Percentiles rank a stretch among this genome's conserved stretches.
These are phyloP conservation scores for Aythya baeri DNA, from an alignment of 2,113 vertebrate species.

Conservation along the genomic window DNA sequence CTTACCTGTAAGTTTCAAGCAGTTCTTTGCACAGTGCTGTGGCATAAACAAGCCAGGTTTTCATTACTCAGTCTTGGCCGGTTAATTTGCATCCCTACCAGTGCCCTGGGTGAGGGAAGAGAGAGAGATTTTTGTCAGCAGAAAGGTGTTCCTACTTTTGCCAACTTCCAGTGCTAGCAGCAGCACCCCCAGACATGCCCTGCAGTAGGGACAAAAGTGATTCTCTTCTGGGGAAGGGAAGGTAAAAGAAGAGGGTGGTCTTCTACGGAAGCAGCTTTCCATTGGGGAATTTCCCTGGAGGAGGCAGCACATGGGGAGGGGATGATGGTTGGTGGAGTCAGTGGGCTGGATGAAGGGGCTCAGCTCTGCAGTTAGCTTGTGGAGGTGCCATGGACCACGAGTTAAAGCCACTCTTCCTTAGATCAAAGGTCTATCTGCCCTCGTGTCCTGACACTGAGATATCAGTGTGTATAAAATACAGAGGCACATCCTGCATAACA, in stretches of 20 bases:
- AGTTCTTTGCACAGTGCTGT: background rate
- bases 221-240: background rate
- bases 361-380: background rate
- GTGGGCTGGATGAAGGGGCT: background rate
- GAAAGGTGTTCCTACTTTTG: background rate
- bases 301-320: background rate
- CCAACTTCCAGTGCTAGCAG: background rate
- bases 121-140: background rate
- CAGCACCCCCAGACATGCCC: background rate
- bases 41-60: background rate
- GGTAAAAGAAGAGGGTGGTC: background rate
- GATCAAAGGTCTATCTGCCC: background rate
- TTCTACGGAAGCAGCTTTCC: background rate
- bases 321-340: background rate
- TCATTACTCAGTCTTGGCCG: background rate
- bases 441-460: background rate
- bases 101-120: accelerated
- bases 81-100: background rate
- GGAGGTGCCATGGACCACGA: background rate
- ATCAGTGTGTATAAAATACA: background rate
- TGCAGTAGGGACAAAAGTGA: background rate
- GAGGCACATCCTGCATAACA: background rate
- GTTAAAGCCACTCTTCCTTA: background rate
- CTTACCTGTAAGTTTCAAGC: background rate
- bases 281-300: background rate